Conservation (phyloP, 2,113 vertebrate genomes). For the Mixornis gularis region DNA sequence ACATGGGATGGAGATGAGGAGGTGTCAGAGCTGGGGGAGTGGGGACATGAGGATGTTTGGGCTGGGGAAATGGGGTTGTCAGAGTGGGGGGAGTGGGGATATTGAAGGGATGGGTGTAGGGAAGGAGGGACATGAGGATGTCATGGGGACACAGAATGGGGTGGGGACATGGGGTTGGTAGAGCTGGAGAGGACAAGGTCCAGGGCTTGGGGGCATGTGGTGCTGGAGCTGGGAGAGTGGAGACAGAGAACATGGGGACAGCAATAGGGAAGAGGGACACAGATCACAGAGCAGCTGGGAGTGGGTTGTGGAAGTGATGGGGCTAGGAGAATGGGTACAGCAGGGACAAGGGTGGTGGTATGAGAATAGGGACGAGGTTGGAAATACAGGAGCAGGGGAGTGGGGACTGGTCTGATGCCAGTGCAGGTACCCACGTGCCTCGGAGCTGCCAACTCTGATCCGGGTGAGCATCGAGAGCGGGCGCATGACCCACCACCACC, state of each 20-base stretch:
- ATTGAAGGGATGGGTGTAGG: not conserved
- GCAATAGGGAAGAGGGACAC: not conserved
- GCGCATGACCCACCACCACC: constrained; percentile 21
- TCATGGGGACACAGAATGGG: not conserved
- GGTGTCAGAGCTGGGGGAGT: not conserved
- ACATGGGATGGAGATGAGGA: not conserved
- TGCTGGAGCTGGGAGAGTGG: not conserved
- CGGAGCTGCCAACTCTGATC: not conserved
- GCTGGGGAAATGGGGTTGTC: not conserved
- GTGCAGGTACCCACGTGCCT: not conserved
- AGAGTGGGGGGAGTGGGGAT: not conserved
- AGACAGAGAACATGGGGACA: not conserved
- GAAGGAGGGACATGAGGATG: not conserved
- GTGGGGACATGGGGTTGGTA: not conserved
- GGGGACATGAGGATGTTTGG: not conserved
- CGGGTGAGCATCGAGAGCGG: constrained; percentile 14
- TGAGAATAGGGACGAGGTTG: not conserved
- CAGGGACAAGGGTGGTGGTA: not conserved
- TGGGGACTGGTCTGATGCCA: not conserved
- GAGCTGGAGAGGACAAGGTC: not conserved
- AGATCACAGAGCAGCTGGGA: not conserved
- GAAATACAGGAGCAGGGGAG: not conserved
- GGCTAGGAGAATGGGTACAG: not conserved
- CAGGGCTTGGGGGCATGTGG: not conserved
- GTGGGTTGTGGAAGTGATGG: not conserved